A percentile compares a stretch with the other conserved stretches of the same genome.
phyloP scores from a whole-genome alignment of 2,113 vertebrate genomes.

The Etheostoma cragini region DNA sequence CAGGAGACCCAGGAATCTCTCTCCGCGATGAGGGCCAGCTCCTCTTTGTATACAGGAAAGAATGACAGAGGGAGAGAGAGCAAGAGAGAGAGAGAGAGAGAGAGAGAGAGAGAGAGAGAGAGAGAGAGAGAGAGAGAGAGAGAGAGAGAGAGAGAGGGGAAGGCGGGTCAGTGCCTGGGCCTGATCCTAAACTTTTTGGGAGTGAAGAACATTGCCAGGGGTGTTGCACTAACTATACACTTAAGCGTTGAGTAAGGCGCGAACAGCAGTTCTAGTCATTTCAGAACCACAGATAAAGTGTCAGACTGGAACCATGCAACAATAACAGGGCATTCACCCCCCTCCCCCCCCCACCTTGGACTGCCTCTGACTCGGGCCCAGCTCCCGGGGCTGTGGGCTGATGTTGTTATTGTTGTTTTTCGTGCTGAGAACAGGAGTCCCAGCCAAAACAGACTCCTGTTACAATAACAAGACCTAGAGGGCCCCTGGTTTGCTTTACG shows the following conservation, averaged over 20 bases:
- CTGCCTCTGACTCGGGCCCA: slow-evolving; percentile 71
- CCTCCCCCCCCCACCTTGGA: background rate
- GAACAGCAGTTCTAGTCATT: slow-evolving; percentile 44
- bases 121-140: too few species aligned
- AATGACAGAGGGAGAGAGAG: background rate
- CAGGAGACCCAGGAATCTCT: slow-evolving; percentile 74
- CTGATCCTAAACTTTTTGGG: slow-evolving; percentile 27
- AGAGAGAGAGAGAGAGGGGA: background rate
- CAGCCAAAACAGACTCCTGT: slow-evolving; percentile 76
- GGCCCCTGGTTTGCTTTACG: slow-evolving; percentile 52
- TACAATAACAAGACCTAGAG: slow-evolving; percentile 79
- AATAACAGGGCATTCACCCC: slow-evolving; percentile 45
- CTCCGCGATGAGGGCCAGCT: slow-evolving; percentile 44
- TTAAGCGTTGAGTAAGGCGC: slow-evolving; percentile 11
- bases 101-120: background rate
- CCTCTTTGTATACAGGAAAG: slow-evolving; percentile 62
- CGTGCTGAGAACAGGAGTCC: slow-evolving; percentile 63
- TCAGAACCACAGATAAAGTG: slow-evolving; percentile 51
- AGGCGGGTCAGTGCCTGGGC: background rate
- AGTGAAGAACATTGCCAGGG: background rate
- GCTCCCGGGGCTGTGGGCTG: slow-evolving; percentile 72
- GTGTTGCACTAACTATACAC: slow-evolving; percentile 19
- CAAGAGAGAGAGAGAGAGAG: too few species aligned
- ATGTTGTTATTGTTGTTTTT: slow-evolving; percentile 83
- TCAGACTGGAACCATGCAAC: slow-evolving; percentile 49